Percentiles rank a stretch among this genome's conserved stretches.
Conservation (phyloP, 2,797 vertebrate genomes). For the Pteropus rufus region DNA sequence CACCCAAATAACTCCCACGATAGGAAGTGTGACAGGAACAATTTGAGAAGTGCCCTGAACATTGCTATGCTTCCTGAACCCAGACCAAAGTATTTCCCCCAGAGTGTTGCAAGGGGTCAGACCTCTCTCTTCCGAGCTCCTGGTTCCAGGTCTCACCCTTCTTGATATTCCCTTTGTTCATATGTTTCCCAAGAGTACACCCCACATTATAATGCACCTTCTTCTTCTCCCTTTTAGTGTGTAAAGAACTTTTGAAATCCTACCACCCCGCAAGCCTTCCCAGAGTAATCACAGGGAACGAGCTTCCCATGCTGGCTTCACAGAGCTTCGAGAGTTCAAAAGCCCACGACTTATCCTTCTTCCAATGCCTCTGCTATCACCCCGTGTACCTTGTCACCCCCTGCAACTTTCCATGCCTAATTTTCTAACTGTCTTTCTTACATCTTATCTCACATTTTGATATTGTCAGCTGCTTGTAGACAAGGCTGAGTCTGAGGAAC, state of each 20-base stretch:
- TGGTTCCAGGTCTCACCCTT: neutral
- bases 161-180: neutral
- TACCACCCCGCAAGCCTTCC: neutral
- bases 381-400: neutral
- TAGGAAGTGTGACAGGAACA: neutral
- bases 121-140: neutral
- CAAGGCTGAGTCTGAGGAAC: neutral
- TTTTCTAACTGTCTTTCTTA: neutral
- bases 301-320: neutral
- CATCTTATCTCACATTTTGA: neutral
- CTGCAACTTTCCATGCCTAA: neutral
- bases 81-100: neutral
- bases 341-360: neutral
- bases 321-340: neutral
- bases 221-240: neutral
- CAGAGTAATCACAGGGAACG: neutral
- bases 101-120: rapidly evolving
- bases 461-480: neutral
- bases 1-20: neutral
- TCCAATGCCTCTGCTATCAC: neutral
- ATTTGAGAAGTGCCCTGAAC: neutral
- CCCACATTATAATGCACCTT: neutral
- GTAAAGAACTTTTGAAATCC: neutral
- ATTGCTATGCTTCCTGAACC: neutral
- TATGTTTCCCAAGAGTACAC: neutral